phyloP scores from a whole-genome alignment of 2,113 vertebrate genomes.

The Rattus norvegicus region DNA sequence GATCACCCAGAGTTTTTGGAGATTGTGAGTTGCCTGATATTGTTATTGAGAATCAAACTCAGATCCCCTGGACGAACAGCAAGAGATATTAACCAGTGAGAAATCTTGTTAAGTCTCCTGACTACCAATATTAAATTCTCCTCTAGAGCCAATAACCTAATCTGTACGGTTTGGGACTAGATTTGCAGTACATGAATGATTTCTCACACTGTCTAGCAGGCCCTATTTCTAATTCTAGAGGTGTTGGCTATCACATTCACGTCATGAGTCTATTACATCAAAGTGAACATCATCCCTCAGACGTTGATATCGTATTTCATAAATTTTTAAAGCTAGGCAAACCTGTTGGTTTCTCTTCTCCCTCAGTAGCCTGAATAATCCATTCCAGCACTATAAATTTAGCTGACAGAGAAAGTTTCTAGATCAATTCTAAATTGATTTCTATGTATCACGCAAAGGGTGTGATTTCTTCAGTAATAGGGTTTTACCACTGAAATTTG shows the following conservation, averaged over 20 bases:
- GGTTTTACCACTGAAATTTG: neutral
- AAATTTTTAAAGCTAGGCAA: neutral
- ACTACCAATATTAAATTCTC: neutral
- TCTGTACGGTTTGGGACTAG: neutral
- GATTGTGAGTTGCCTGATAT: neutral
- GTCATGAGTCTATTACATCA: no score
- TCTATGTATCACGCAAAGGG: neutral
- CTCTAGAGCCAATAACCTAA: neutral
- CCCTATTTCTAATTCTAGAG: neutral
- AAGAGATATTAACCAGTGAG: neutral
- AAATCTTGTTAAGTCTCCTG: neutral
- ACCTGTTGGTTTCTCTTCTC: neutral
- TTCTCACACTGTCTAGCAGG: no score
- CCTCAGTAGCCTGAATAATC: neutral
- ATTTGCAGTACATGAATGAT: neutral
- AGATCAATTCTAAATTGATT: neutral
- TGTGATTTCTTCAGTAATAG: neutral
- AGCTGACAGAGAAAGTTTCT: neutral
- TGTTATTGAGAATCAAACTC: neutral
- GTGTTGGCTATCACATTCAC: no score
- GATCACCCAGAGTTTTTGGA: neutral
- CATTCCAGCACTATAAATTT: neutral
- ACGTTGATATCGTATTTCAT: neutral
- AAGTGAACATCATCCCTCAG: neutral
- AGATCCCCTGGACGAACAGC: neutral